phyloP scores from a whole-genome alignment of 1,140 invertebrate genomes.

The Bombus affinis region DNA sequence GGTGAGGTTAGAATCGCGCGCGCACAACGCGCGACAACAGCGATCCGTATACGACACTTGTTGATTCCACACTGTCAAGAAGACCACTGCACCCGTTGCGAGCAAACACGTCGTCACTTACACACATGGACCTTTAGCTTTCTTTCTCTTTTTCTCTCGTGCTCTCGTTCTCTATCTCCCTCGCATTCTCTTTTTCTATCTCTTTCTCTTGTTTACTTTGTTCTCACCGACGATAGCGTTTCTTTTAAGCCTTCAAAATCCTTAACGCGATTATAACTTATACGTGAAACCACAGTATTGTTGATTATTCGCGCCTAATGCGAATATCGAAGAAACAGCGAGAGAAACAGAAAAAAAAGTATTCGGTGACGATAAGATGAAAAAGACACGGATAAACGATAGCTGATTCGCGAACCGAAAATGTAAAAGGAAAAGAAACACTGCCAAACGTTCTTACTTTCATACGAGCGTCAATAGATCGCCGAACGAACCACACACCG shows the following conservation, averaged over 20 bases:
- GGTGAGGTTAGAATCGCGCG: slow-evolving; percentile 55
- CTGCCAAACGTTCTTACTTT: slow-evolving; percentile 3
- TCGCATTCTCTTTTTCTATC: slow-evolving; percentile 17
- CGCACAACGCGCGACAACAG: slow-evolving; percentile 43
- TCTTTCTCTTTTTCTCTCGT: slow-evolving; percentile 14
- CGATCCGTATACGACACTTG: slow-evolving; percentile 67
- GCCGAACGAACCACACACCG: slow-evolving; percentile 35
- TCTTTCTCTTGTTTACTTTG: slow-evolving; percentile 20
- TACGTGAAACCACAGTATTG: slow-evolving; percentile 8
- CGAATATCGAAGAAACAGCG: neutral
- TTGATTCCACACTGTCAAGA: slow-evolving; percentile 71
- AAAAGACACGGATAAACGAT: neutral
- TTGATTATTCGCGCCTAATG: neutral
- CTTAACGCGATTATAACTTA: slow-evolving; percentile 25
- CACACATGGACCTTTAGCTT: slow-evolving; percentile 36
- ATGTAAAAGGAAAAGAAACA: slow-evolving; percentile 16
- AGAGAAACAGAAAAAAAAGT: neutral
- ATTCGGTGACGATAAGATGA: neutral
- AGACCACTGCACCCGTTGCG: slow-evolving; percentile 42
- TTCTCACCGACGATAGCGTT: slow-evolving; percentile 35
- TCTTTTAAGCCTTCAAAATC: slow-evolving; percentile 33
- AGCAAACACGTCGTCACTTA: slow-evolving; percentile 35
- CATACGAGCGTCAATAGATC: slow-evolving; percentile 41
- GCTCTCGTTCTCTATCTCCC: slow-evolving; percentile 7
- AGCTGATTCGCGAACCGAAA: neutral